Evolutionary conservation across 1,140 invertebrate species (phyloP).

Genomic region (Camponotus pennsylvanicus): DNA sequence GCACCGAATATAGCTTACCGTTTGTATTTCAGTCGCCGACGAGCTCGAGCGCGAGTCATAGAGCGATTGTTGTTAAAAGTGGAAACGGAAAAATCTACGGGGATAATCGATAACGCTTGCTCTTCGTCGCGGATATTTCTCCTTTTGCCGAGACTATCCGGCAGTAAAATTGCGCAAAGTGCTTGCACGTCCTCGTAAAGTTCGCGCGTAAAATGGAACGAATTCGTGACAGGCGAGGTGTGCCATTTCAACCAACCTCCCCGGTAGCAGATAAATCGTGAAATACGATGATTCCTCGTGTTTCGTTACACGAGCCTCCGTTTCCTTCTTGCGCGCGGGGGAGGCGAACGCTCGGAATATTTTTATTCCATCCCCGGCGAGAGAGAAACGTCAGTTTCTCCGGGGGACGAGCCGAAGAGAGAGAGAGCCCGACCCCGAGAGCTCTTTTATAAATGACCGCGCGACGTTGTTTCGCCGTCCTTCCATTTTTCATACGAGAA

Average conservation of each 20-base stretch:
- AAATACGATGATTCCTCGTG: conserved; percentile 50
- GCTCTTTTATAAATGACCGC: conserved; percentile 48
- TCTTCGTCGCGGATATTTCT: neutral
- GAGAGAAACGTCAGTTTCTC: conserved; percentile 21
- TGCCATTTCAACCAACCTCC: conserved; percentile 15
- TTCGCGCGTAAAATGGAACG: conserved; percentile 23
- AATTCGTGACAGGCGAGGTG: conserved; percentile 24
- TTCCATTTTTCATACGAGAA: conserved; percentile 44
- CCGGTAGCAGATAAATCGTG: conserved; percentile 39
- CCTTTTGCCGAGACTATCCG: neutral
- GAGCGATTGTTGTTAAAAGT: neutral
- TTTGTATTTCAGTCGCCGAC: neutral
- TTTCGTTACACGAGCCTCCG: conserved; percentile 30
- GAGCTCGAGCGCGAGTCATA: neutral
- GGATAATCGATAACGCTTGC: conserved; percentile 1
- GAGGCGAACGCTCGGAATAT: neutral
- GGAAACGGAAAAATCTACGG: neutral
- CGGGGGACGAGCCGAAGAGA: conserved; percentile 6
- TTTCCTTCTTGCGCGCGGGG: neutral
- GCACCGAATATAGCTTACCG: neutral
- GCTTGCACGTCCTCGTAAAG: conserved; percentile 12
- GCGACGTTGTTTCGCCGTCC: conserved; percentile 11
- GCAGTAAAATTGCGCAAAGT: conserved; percentile 8
- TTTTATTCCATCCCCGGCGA: conserved; percentile 35
- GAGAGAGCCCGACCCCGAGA: neutral